phyloP scores from a whole-genome alignment of 1,140 invertebrate genomes.

The Heliconius melpomene region DNA sequence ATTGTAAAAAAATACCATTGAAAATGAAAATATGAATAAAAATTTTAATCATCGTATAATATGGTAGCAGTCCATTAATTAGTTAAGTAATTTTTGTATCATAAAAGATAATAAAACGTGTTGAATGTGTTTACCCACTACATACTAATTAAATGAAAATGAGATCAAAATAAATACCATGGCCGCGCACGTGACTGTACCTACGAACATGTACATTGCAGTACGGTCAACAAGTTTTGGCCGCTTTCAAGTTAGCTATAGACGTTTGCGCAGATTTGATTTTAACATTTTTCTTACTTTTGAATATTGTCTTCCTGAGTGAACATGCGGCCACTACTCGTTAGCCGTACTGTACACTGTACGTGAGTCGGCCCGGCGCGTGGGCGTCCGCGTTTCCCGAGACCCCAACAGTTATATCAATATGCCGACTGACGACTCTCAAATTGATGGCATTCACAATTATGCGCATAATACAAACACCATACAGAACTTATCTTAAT shows the following conservation, averaged over 20 bases:
- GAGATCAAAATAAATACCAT: conserved; percentile 11
- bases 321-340: too few relatives aligned
- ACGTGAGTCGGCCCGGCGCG: conserved; percentile 44
- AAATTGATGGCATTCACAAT: conserved; percentile 51
- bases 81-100: conserved; percentile 1
- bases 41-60: not conserved
- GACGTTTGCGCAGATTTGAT: too few relatives aligned
- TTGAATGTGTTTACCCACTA: not conserved
- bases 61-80: not conserved
- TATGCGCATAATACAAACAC: conserved; percentile 43
- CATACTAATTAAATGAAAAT: conserved; percentile 13
- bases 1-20: too few relatives aligned
- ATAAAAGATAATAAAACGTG: not conserved
- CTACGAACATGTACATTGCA: conserved; percentile 8
- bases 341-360: not conserved
- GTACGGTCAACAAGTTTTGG: too few relatives aligned
- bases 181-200: not conserved
- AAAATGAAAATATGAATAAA: not conserved
- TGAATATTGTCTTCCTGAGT: too few relatives aligned
- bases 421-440: conserved; percentile 55
- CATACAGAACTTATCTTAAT: conserved; percentile 7
- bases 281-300: too few relatives aligned
- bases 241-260: too few relatives aligned
- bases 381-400: conserved; percentile 63
- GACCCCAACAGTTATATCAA: conserved; percentile 71